Conservation (phyloP, 2,797 vertebrate genomes). For the Hozukius guyotensis region DNA sequence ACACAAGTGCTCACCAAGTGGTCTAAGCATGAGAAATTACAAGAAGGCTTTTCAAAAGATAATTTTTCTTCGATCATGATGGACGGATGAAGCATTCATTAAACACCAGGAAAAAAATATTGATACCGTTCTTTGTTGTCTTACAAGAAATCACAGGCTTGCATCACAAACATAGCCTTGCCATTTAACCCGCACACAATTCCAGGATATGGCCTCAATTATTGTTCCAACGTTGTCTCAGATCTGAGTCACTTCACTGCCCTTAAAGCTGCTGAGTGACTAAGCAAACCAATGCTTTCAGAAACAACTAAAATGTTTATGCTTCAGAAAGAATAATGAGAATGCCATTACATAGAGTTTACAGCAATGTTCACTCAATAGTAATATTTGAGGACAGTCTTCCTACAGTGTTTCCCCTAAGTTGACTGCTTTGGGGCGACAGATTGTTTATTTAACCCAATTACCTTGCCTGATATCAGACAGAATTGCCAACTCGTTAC, state of each 20-base stretch:
- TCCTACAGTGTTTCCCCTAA: not conserved
- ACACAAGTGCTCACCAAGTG: not conserved
- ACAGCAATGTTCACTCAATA: not conserved
- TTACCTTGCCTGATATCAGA: not conserved
- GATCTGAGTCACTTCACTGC: conserved; percentile 56
- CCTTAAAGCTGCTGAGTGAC: conserved; percentile 40
- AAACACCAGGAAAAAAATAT: not conserved
- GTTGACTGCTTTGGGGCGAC: not conserved
- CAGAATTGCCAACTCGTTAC: not conserved
- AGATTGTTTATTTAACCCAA: not conserved
- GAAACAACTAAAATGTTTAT: conserved; percentile 13
- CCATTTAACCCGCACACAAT: conserved; percentile 30
- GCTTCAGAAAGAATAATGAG: not conserved
- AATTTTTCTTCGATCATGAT: not conserved
- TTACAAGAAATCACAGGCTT: conserved; percentile 30
- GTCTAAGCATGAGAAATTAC: not conserved
- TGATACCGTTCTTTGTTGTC: not conserved
- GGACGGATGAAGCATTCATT: not conserved
- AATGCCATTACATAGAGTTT: not conserved
- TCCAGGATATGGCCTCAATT: conserved; percentile 48
- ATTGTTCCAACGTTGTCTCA: conserved; percentile 37
- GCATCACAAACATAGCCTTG: conserved; percentile 20
- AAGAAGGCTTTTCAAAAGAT: not conserved
- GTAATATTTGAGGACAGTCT: not conserved
- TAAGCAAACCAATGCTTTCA: conserved; percentile 38